phyloP scores from a whole-genome alignment of 2,113 vertebrate species.

The Lycocorax pyrrhopterus region DNA sequence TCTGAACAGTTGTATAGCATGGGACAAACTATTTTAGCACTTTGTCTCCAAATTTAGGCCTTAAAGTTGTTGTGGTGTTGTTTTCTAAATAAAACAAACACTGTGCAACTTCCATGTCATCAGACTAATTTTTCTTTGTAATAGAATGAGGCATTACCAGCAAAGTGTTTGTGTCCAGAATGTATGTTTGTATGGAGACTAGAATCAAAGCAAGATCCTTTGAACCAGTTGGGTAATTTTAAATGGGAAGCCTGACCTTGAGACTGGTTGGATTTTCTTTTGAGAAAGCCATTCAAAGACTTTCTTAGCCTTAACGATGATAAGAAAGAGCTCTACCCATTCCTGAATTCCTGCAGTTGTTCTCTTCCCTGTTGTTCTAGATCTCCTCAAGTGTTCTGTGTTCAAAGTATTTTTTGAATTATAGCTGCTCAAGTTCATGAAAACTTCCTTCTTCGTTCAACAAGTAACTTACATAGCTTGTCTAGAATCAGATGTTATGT shows the following conservation, averaged over 20 bases:
- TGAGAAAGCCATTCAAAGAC: neutral
- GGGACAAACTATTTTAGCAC: neutral
- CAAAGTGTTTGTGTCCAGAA: neutral
- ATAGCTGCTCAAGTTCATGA: neutral
- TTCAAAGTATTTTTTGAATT: neutral
- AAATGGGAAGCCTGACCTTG: neutral
- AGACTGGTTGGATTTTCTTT: neutral
- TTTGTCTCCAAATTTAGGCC: neutral
- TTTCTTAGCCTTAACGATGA: neutral
- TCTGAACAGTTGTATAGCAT: neutral
- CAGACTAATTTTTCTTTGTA: neutral
- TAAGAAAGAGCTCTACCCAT: neutral
- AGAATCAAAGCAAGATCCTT: neutral
- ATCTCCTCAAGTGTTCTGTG: neutral
- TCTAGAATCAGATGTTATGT: neutral
- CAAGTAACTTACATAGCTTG: neutral
- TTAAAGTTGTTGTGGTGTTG: neutral
- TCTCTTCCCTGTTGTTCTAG: neutral
- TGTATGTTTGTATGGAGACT: neutral
- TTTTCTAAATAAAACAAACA: neutral
- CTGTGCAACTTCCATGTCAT: neutral
- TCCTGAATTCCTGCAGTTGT: neutral
- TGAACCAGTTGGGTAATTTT: neutral
- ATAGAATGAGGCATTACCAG: neutral
- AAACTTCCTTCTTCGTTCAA: neutral